Base-by-base conservation (phyloP, 1,140 invertebrate genomes). In the Caenorhabditis tropicalis region DNA sequence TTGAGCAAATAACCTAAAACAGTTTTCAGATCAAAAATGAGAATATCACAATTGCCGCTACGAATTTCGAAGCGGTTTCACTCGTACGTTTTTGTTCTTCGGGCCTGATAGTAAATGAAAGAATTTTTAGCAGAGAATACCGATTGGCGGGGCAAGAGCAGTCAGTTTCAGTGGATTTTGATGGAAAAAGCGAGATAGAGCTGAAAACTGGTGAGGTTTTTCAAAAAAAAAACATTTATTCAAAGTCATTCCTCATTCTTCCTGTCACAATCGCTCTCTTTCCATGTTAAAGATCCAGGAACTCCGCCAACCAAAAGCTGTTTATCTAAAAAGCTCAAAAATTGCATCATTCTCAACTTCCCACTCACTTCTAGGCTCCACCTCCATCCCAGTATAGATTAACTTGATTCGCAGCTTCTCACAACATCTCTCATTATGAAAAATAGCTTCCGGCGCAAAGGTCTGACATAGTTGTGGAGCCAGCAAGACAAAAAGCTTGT, bases 401-500 rank as follows among this genome's bases (percentile, higher is more conserved):
- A 74, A n/a, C 36, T 43, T 27, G 10, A 74, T 19, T 74, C 65
- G n/a, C 36, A 74, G 24, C 36, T 74, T 74, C n/a, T 74, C 65
- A 74, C 43, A 74, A 74, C 65, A n/a, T 24, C 65, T 5, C 19
- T 74, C 65, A 15, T 74, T 74, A 12, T 74, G 65, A n/a, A 74
- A 74, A 46, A 74, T 74, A 0, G 65, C 65, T 43, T 74, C 65
- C 1, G 65, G 65, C 0, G 65, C 16, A 21, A 74, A 74, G 2
- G 65, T 74, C n/a, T 74, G 65, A 24, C 65, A 74, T 12, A 74
- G n/a, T 43, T 74, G 65, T 5, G 65, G 65, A 9, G 65, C 65
- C 36, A 74, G 15, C 9, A 74, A 10, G 2, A 74, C n/a, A 6
- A 24, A 74, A 0, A 74, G 27, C 15, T 74, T 74, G n/a, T 74